phyloP scores from a whole-genome alignment of 1,140 invertebrate species.

The Drosophila rufa region DNA sequence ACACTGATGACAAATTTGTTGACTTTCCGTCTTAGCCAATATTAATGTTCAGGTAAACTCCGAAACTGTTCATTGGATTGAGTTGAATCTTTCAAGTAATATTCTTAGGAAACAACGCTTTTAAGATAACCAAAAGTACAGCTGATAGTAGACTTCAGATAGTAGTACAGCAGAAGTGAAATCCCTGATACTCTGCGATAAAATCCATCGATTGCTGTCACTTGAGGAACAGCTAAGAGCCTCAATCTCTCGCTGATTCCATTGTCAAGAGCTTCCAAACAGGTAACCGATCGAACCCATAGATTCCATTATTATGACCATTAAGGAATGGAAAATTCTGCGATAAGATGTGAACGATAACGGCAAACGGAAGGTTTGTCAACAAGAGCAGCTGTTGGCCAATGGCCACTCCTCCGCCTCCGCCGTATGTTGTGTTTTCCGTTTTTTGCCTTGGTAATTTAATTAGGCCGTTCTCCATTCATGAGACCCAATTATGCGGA shows the following conservation, averaged over 20 bases:
- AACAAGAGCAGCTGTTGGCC: slow-evolving; percentile 58
- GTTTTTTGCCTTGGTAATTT: slow-evolving; percentile 49
- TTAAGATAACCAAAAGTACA: too few species aligned
- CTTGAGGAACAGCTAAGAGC: slow-evolving; percentile 2
- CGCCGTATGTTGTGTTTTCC: slow-evolving; percentile 7
- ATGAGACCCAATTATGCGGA: slow-evolving; percentile 52
- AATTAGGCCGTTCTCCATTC: slow-evolving; percentile 61
- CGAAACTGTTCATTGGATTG: not conserved
- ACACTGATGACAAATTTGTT: too few species aligned
- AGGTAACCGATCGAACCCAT: slow-evolving; percentile 20
- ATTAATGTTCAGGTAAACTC: too few species aligned
- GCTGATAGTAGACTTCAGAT: not conserved
- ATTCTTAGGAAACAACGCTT: not conserved
- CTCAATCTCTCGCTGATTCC: slow-evolving; percentile 26
- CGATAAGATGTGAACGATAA: slow-evolving; percentile 79
- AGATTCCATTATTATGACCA: slow-evolving; percentile 33
- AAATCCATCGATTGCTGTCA: slow-evolving; percentile 16
- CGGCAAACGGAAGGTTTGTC: slow-evolving; percentile 38
- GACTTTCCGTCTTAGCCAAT: too few species aligned
- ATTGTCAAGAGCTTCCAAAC: slow-evolving; percentile 24
- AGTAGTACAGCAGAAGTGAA: not conserved
- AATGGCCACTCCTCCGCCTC: not conserved
- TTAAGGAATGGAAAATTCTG: slow-evolving; percentile 40
- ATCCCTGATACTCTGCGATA: slow-evolving; percentile 7
- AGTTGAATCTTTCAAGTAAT: not conserved